A percentile compares a stretch with the other conserved stretches of the same genome.
phyloP scores from a whole-genome alignment of 2,113 vertebrate species.

The Siniperca chuatsi region DNA sequence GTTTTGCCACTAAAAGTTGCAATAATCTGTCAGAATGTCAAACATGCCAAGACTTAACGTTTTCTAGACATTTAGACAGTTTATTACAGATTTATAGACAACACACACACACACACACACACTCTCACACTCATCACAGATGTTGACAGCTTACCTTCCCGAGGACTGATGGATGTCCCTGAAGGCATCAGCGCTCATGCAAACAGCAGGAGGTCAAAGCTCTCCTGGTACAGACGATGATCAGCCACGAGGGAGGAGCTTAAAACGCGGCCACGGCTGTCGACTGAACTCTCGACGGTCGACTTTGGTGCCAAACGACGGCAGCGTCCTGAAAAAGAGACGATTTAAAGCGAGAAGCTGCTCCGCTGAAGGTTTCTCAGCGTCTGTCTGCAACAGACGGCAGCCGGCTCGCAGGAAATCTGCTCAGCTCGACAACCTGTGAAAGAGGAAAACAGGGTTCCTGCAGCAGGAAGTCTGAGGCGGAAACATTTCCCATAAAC shows the following conservation, averaged over 20 bases:
- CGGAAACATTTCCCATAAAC: not conserved
- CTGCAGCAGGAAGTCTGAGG: not conserved
- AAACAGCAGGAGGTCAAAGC: conserved; percentile 20
- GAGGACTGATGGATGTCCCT: conserved; percentile 28
- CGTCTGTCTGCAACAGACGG: conserved; percentile 56
- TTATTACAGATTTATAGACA: too few relatives aligned
- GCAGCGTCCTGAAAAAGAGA: conserved; percentile 19
- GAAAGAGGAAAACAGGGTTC: conserved; percentile 5
- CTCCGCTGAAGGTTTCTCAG: conserved; percentile 36
- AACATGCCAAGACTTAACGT: not conserved
- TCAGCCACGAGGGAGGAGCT: conserved; percentile 7
- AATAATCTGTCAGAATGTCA: not conserved
- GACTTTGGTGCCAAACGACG: conserved; percentile 54
- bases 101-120: conserved; percentile 1
- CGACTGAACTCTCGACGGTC: conserved; percentile 21
- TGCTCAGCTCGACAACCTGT: conserved; percentile 5
- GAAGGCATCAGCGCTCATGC: conserved; percentile 22
- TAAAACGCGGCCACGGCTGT: conserved; percentile 16
- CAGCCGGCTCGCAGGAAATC: not conserved
- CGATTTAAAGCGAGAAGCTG: conserved; percentile 19
- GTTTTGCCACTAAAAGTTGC: not conserved
- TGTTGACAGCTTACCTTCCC: not conserved
- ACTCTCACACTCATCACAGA: not conserved
- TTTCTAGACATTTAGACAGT: too few relatives aligned
- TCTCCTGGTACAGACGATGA: not conserved